Evolutionary conservation across 2,888 invertebrate genomes (phyloP).

Genomic region (Eurois occulta): DNA sequence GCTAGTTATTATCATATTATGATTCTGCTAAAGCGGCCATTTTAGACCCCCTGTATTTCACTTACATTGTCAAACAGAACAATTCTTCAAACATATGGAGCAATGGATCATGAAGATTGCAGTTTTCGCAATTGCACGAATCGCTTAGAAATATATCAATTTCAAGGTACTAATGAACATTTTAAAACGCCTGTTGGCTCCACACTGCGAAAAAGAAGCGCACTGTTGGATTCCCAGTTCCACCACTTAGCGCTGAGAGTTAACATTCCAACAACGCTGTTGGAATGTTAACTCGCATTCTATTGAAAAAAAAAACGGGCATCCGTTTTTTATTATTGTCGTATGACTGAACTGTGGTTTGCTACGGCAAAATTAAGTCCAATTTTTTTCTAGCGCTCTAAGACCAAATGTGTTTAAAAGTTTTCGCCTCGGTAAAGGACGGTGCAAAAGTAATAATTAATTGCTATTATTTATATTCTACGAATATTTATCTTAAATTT

Average conservation of each 20-base stretch:
- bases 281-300: too few relatives aligned
- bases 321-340: not conserved
- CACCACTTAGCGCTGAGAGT: not conserved
- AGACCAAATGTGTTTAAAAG: not conserved
- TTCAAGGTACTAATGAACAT: not conserved
- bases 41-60: not conserved
- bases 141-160: not conserved
- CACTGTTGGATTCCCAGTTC: not conserved
- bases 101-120: not conserved
- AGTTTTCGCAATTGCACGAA: not conserved
- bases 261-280: not conserved
- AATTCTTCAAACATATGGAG: not conserved
- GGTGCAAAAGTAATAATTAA: conserved; percentile 45
- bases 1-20: too few relatives aligned
- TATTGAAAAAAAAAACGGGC: not conserved
- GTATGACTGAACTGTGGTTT: not conserved
- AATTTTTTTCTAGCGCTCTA: conserved; percentile 6
- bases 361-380: not conserved
- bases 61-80: not conserved
- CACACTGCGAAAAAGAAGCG: not conserved
- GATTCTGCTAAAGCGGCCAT: too few relatives aligned
- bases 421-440: not conserved
- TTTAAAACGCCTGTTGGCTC: not conserved
- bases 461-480: conserved; percentile 18
- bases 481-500: conserved; percentile 21